Percentiles rank a stretch among this genome's conserved stretches.
Evolutionary conservation across 2,888 invertebrate species (phyloP).

Genomic region (Cyclophora punctaria): DNA sequence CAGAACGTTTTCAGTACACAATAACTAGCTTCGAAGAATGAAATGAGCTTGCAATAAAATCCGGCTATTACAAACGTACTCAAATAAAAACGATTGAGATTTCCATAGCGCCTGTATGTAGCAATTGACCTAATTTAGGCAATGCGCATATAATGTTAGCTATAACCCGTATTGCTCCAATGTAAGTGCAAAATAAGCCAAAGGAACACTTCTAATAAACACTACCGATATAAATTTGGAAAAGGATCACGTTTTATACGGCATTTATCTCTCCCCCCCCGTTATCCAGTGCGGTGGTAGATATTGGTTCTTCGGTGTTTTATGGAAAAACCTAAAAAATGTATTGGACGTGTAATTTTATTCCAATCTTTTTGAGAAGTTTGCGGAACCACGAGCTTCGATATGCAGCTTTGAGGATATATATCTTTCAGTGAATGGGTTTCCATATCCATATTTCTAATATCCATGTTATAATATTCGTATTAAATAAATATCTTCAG

Average conservation of each 20-base stretch:
- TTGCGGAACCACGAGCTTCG: no score
- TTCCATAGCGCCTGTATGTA: slow-evolving; percentile 1
- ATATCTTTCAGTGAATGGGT: no score
- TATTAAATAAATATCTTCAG: no score
- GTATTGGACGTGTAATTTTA: slow-evolving; percentile 14
- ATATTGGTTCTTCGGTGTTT: slow-evolving; percentile 19
- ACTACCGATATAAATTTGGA: slow-evolving; percentile 26
- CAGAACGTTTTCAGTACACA: no score
- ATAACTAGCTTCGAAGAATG: not conserved
- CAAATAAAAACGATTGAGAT: slow-evolving; percentile 1
- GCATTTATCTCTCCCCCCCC: slow-evolving; percentile 21
- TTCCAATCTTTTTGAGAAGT: slow-evolving; percentile 3
- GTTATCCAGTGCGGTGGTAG: slow-evolving; percentile 17
- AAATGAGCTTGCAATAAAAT: not conserved
- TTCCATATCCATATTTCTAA: no score
- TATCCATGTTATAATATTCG: no score
- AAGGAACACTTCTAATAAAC: slow-evolving; percentile 18
- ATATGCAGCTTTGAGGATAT: no score
- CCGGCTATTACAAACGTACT: not conserved
- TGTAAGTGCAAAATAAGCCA: slow-evolving; percentile 18
- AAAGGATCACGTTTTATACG: slow-evolving; percentile 26
- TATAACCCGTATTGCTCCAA: slow-evolving; percentile 9
- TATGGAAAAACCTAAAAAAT: slow-evolving; percentile 22
- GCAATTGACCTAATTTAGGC: slow-evolving; percentile 17
- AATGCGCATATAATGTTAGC: slow-evolving; percentile 6